phyloP scores from a whole-genome alignment of 2,888 invertebrate genomes.

The Thecophora atra region DNA sequence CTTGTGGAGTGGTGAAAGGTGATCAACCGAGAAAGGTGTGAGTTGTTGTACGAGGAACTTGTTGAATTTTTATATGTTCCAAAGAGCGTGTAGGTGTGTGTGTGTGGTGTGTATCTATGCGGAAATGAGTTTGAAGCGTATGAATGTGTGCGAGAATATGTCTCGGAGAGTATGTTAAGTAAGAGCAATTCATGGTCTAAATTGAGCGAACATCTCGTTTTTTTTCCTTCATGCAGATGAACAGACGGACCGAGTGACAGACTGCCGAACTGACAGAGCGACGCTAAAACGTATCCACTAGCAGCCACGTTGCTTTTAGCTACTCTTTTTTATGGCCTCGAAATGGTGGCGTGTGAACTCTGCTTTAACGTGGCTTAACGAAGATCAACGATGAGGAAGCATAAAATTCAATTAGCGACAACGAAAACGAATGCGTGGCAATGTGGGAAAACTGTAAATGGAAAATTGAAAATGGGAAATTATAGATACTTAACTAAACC shows the following conservation, averaged over 20 bases:
- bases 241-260: background rate
- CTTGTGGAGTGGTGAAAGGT: background rate
- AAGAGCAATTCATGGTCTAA: conserved; percentile 21
- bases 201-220: conserved; percentile 18
- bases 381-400: conserved; percentile 54
- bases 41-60: conserved; percentile 28
- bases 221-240: conserved; percentile 2
- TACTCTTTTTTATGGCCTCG: background rate
- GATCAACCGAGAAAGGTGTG: background rate
- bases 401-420: conserved; percentile 56
- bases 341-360: conserved; percentile 19
- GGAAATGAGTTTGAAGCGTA: background rate
- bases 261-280: background rate
- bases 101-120: background rate
- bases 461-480: background rate
- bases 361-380: conserved; percentile 49
- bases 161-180: conserved; percentile 17
- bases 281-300: too few relatives aligned
- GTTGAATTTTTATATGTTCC: conserved; percentile 18
- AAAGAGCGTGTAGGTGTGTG: background rate
- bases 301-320: background rate
- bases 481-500: background rate
- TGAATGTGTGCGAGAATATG: conserved; percentile 11
- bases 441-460: background rate
- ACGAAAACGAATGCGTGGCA: background rate